These are phyloP conservation scores for Sebastes wilsoni DNA, from an alignment of 2,797 vertebrate genomes.

Conservation along the genomic window DNA sequence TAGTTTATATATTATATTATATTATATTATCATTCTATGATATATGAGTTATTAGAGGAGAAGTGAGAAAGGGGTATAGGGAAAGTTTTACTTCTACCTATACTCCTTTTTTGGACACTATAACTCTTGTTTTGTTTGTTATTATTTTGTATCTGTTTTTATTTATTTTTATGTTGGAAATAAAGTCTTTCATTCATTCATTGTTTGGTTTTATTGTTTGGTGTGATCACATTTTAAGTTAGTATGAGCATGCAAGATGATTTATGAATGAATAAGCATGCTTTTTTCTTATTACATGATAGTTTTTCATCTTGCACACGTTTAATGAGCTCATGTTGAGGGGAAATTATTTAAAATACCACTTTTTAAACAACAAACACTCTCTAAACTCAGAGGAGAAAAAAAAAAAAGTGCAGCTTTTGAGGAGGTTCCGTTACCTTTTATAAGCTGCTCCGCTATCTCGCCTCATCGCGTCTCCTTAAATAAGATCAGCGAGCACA, in stretches of 20 bases:
- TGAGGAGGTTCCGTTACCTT: slow-evolving; percentile 8
- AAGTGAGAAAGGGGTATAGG: no score
- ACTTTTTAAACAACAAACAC: background rate
- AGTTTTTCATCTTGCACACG: background rate
- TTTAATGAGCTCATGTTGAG: background rate
- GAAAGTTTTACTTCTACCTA: no score
- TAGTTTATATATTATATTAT: no score
- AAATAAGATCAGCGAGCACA: slow-evolving; percentile 58
- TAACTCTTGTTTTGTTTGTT: no score
- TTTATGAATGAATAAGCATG: slow-evolving; percentile 43
- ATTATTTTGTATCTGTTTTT: no score
- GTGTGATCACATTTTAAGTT: background rate
- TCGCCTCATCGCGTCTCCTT: slow-evolving; percentile 70
- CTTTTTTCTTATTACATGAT: background rate
- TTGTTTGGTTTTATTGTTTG: no score
- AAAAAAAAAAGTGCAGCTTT: background rate
- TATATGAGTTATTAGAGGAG: no score
- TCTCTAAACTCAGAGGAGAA: background rate
- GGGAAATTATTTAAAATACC: no score
- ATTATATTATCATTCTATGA: no score
- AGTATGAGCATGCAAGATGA: background rate
- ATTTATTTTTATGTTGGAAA: no score
- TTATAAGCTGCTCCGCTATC: slow-evolving; percentile 16
- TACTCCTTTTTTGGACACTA: no score
- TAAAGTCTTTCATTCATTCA: no score